Base-by-base conservation (phyloP, 2,113 vertebrate species). In the Uropsilus gracilis region DNA sequence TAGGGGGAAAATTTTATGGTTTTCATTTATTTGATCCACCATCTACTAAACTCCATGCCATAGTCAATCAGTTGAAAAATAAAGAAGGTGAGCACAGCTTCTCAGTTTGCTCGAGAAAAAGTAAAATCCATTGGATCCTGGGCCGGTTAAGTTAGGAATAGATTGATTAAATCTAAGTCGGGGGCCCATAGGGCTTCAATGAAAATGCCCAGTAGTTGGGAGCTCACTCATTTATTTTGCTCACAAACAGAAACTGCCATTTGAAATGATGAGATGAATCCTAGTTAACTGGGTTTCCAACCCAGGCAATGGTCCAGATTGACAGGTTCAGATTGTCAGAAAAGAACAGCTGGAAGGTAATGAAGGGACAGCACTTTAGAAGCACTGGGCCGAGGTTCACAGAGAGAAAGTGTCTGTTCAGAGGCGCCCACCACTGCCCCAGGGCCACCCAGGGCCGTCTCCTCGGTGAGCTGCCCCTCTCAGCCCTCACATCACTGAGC, bases 11-110 rank as follows among this genome's bases (percentile, higher is more conserved):
- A 99, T 95, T 98, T 98, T 94, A 99, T 98, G 8, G 97, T 97
- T 97, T 98, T 98, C 99, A 99, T 99, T 98, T 98, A 98, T 98
- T 99, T 99, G 84, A 98, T 98, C 98, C 98, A 98, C 98, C 98
- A 99, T 90, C 98, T 99, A 95, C 98, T 99, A 97, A 99, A 99
- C 97, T 99, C 98, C 22, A 98, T 72, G 6, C 98, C 98, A 94
- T 99, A 98, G 98, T 99, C 98, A 96, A 98, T 98, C 93, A 99
- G 94, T 98, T 98, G 90, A n/a, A 95, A 97, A 95, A 93, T 48
- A 87, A 76, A 95, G 81, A 97, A 97, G 86, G 13, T 24, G 72
- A 69, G 72, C 39, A 59, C 71, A 93, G 95, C 76, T 71, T 55
- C 53, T 55, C 53, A 94, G 63, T 95, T 96, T 90, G 96, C 30